Evolutionary conservation across 2,888 invertebrate genomes (phyloP).

Genomic region (Pollenia griseotomentosa): DNA sequence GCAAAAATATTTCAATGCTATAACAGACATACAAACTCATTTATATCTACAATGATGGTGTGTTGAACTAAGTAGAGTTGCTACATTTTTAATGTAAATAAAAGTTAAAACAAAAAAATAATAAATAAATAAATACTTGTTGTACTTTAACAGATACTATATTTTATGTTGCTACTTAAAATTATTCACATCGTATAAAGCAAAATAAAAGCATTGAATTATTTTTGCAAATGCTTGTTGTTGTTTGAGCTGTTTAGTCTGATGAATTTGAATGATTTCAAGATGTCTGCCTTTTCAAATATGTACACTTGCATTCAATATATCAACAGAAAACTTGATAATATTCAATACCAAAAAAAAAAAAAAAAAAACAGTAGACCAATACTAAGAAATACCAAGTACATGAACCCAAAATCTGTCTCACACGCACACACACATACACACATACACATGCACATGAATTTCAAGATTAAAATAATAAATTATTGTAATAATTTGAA

Average conservation of each 20-base stretch:
- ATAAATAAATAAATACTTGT: not conserved
- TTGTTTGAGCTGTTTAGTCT: conserved; percentile 3
- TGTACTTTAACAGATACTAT: not conserved
- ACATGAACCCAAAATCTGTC: not conserved
- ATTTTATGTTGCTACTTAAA: too few species aligned
- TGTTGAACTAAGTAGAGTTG: not conserved
- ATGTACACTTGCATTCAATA: conserved; percentile 5
- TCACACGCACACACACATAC: conserved; percentile 18
- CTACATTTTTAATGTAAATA: not conserved
- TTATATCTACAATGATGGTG: not conserved
- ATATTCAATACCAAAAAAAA: too few species aligned
- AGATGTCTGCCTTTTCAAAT: conserved; percentile 16
- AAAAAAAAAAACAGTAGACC: not conserved
- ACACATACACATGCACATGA: conserved; percentile 26
- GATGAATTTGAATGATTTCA: conserved; percentile 23
- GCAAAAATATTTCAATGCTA: conserved; percentile 47
- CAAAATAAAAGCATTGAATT: too few species aligned
- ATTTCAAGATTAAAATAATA: conserved; percentile 77
- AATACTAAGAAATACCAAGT: not conserved
- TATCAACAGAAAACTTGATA: not conserved
- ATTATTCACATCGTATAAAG: too few species aligned
- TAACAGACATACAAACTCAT: conserved; percentile 5
- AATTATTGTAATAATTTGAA: conserved; percentile 83
- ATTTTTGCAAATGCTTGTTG: not conserved
- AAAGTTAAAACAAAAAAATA: not conserved